Conservation (phyloP, 2,113 vertebrate species). For the Seriola rivoliana region DNA sequence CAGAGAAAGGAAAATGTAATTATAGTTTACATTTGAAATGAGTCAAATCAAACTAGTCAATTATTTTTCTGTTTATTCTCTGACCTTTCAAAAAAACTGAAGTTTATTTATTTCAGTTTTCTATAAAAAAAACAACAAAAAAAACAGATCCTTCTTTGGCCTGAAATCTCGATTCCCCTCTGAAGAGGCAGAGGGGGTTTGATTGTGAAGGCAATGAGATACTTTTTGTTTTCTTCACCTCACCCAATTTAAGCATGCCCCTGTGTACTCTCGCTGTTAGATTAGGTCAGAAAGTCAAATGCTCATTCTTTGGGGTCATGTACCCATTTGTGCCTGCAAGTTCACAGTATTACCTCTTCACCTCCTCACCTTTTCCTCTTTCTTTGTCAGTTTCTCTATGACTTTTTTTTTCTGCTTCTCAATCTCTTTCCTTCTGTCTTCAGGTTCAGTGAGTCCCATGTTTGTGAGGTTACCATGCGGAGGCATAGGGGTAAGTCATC, state of each 20-base stretch:
- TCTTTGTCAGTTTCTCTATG: not conserved
- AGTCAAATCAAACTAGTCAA: not conserved
- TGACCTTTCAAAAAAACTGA: not conserved
- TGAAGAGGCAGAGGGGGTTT: not conserved
- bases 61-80: slow-evolving; percentile 28
- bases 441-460: slow-evolving; percentile 94
- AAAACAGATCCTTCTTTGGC: not conserved
- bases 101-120: slow-evolving; percentile 28
- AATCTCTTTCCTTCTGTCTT: slow-evolving; percentile 7
- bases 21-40: not conserved
- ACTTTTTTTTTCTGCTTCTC: slow-evolving; percentile 8
- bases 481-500: slow-evolving; percentile 93
- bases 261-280: slow-evolving; percentile 43
- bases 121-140: not conserved
- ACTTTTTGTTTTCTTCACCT: slow-evolving; percentile 40
- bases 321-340: not conserved
- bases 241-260: slow-evolving; percentile 53
- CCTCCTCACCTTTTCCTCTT: slow-evolving; percentile 18
- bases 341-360: slow-evolving; percentile 39
- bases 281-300: slow-evolving; percentile 71
- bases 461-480: slow-evolving; percentile 97
- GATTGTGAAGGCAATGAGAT: slow-evolving; percentile 40
- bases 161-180: not conserved
- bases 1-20: not conserved
- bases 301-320: slow-evolving; percentile 44